Conservation (phyloP, 2,888 invertebrate species). For the Sminthurides aquaticus region DNA sequence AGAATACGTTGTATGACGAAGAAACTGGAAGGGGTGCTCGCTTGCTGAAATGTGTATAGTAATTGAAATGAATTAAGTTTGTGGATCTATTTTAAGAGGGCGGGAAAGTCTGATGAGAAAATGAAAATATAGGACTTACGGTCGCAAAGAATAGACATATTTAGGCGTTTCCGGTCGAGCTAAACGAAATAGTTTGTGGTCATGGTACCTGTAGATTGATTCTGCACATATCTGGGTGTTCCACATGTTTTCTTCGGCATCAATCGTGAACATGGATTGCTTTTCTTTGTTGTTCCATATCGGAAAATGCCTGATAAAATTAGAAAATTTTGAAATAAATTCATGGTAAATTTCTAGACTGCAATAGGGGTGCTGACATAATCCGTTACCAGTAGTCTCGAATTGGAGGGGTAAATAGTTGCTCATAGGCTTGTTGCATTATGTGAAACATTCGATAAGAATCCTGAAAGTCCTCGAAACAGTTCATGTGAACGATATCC, state of each 20-base stretch:
- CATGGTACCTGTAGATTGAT: conserved; percentile 1
- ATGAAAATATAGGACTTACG: no score
- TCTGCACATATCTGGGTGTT: conserved; percentile 13
- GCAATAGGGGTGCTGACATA: no score
- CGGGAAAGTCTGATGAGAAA: no score
- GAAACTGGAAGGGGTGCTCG: conserved; percentile 10
- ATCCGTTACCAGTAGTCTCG: conserved; percentile 40
- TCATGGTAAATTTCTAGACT: no score
- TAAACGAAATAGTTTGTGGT: conserved; percentile 3
- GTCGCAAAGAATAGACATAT: no score
- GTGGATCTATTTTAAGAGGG: no score
- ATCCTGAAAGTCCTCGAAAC: conserved; percentile 34
- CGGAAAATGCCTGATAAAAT: conserved; percentile 7
- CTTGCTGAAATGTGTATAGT: neutral
- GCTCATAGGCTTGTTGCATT: conserved; percentile 34
- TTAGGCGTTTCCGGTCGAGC: neutral
- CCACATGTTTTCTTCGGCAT: conserved; percentile 17
- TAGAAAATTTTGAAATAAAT: neutral
- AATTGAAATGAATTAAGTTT: neutral
- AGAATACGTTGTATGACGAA: conserved; percentile 3
- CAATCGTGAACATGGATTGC: neutral
- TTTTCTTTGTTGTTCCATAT: conserved; percentile 4
- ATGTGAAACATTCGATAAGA: conserved; percentile 41
- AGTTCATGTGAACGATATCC: conserved; percentile 34
- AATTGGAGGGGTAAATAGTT: conserved; percentile 34